Evolutionary conservation across 2,888 invertebrate species (phyloP).

Genomic region (Crocallis elinguaria): DNA sequence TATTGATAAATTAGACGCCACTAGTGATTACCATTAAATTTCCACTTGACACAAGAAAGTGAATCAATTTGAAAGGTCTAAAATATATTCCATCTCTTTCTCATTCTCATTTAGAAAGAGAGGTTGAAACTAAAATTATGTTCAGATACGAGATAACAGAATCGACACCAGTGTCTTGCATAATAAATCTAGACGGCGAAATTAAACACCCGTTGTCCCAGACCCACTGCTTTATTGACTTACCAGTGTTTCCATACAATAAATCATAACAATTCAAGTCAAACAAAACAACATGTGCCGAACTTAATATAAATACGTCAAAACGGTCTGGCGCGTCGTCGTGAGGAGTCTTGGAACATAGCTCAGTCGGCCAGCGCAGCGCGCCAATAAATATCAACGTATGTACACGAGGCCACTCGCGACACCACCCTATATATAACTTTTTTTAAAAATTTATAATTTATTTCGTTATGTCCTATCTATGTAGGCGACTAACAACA

Average conservation of each 20-base stretch:
- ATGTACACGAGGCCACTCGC: constrained; percentile 80
- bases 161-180: no score
- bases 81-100: no score
- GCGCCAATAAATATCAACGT: constrained; percentile 82
- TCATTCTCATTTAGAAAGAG: no score
- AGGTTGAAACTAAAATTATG: no score
- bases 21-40: no score
- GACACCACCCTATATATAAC: constrained; percentile 73
- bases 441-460: constrained; percentile 80
- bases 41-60: no score
- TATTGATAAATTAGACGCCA: no score
- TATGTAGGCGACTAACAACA: constrained; percentile 70
- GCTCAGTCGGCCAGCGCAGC: constrained; percentile 71
- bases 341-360: constrained; percentile 55
- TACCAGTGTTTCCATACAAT: constrained; percentile 84
- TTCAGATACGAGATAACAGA: no score
- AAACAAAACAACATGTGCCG: constrained; percentile 84
- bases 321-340: constrained; percentile 75
- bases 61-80: no score
- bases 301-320: constrained; percentile 81
- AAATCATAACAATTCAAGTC: constrained; percentile 84
- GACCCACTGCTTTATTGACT: constrained; percentile 85
- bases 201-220: constrained; percentile 81
- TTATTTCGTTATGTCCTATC: constrained; percentile 83
- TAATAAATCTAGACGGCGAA: constrained; percentile 59